Base-by-base conservation (phyloP, 2,113 vertebrate species). In the Macroglossus sobrinus region DNA sequence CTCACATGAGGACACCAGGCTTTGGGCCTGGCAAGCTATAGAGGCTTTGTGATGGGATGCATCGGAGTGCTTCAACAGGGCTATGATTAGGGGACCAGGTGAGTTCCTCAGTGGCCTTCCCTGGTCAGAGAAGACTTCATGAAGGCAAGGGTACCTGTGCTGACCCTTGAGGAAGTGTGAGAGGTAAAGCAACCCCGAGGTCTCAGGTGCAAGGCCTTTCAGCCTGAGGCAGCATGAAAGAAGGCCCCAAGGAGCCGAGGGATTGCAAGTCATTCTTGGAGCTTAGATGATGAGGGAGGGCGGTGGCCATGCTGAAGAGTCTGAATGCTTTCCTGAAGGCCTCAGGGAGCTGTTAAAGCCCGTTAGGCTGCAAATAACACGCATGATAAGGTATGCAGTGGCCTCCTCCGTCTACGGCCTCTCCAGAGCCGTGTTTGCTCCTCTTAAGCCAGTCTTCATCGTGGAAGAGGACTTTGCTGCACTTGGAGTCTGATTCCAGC, bases 391-490 rank as follows among this genome's bases (percentile, higher is more conserved):
- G 30, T 9, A 14, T 40, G 28, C 40, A 33, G 22, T 2, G 2
- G 47, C 55, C 33, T 5, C 35, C 59, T 81, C 3, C 50, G 9
- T 7, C 30, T 4, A 3, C 0, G 1, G 7, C 57, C 2, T 28
- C 10, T 45, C 50, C 26, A 0, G 15, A 22, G 24, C 55, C 3
- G 2, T 0, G 7, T 4, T 2, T 13, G 26, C 30, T 26, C 10
- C 22, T 57, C 40, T 33, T 12, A 2, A 1, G 35, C 53, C 9
- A 2, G 2, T 5, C n/a, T 53, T 38, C 40, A 3, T 35, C 38
- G 1, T 33, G 45, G 47, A 14, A 7, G 53, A 57, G 47, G 45
- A 7, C n/a, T 64, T 4, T 9, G 0, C 3, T 59, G n/a, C 4
- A 24, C 28, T 16, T 22, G 2, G 43, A 28, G 35, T 30, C 71